Conservation (phyloP, 2,797 vertebrate genomes). For the Danionella dracula region DNA sequence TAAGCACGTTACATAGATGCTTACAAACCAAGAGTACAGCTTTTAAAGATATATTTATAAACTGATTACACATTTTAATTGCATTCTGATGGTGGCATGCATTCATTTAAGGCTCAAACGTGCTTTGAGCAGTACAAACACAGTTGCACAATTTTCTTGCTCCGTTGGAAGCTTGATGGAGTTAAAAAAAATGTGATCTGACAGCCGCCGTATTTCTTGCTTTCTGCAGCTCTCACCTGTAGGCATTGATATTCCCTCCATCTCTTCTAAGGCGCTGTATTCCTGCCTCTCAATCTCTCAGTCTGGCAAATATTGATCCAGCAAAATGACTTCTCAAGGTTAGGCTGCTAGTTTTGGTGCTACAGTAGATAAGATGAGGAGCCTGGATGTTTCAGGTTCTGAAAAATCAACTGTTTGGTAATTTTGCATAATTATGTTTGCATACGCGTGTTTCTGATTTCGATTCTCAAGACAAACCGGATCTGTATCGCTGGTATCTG, state of each 20-base stretch:
- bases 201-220: slow-evolving; percentile 29
- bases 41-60: no score
- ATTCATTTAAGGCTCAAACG: neutral
- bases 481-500: neutral
- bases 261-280: slow-evolving; percentile 17
- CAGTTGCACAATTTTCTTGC: neutral
- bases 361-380: slow-evolving; percentile 38
- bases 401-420: neutral
- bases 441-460: neutral
- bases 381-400: neutral
- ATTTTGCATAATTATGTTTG: neutral
- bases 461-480: neutral
- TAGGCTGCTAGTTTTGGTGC: slow-evolving; percentile 10
- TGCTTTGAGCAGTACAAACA: slow-evolving; percentile 6
- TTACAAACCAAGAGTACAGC: no score
- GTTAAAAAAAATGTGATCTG: slow-evolving; percentile 5
- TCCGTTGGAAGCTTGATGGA: slow-evolving; percentile 16
- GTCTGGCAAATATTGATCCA: slow-evolving; percentile 40
- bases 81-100: no score
- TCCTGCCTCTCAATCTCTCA: slow-evolving; percentile 31
- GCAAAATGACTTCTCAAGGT: slow-evolving; percentile 50
- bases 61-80: no score
- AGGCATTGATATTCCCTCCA: slow-evolving; percentile 28
- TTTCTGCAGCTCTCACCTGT: slow-evolving; percentile 23
- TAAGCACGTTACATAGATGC: no score